These are phyloP conservation scores for Pluvianellus socialis DNA, from an alignment of 2,113 vertebrate species.

Conservation along the genomic window DNA sequence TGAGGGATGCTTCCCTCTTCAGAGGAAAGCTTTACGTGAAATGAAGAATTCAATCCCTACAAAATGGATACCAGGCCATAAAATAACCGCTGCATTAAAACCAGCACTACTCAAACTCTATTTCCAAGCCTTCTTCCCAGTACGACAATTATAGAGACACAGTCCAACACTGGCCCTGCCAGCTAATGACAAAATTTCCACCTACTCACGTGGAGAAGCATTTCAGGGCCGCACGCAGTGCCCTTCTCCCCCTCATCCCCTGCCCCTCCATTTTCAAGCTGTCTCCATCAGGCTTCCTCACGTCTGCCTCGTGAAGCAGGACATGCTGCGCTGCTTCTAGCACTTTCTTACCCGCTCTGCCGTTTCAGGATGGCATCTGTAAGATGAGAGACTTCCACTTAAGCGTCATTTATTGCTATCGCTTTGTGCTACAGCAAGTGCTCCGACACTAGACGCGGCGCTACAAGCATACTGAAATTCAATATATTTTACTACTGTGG, in stretches of 20 bases:
- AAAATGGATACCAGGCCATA: not conserved
- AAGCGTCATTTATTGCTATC: not conserved
- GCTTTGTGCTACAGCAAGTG: not conserved
- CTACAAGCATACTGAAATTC: not conserved
- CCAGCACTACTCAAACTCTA: not conserved
- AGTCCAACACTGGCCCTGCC: not conserved
- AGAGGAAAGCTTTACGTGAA: not conserved
- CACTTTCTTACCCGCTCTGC: not conserved
- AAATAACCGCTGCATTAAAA: not conserved
- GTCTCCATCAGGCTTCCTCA: not conserved
- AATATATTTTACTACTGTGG: not conserved
- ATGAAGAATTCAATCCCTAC: not conserved
- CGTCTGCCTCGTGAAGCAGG: not conserved
- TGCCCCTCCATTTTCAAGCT: not conserved
- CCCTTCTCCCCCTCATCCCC: not conserved
- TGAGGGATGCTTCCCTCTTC: not conserved
- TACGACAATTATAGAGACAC: not conserved
- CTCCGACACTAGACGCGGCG: accelerated
- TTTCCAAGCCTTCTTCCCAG: not conserved
- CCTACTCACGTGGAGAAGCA: accelerated
- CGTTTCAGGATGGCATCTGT: too few species aligned
- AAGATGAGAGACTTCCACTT: not conserved
- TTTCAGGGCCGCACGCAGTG: not conserved
- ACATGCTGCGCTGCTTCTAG: accelerated
- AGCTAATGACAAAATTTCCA: not conserved